Evolutionary conservation across 92 coral and sea anemone species (phyloP), one percentile per base, ranked within the genome.

Genomic region (Porites cylindrica): DNA sequence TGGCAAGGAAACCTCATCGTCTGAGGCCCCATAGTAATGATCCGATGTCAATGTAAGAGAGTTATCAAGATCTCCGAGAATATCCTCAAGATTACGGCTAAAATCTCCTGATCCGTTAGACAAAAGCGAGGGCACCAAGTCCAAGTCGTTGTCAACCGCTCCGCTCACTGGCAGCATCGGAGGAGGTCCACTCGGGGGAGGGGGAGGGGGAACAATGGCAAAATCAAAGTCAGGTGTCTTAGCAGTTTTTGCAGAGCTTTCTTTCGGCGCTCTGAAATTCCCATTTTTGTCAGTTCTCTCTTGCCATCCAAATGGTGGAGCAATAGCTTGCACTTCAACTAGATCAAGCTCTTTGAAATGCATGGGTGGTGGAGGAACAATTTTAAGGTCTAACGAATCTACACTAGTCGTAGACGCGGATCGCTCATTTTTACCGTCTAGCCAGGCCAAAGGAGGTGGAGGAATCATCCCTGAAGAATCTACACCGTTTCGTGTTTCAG

Each of bases 121-220:
- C 6, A 80, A 63, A 6, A 79, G 78, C n/a, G 93, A 78, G 3
- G 91, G 91, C 8, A 85, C 51, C 82, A 85, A 54, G 26, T 85
- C 89, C 20, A 85, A 54, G 38, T 92, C 93, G 61, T 66, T 58
- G 70, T 77, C 83, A 47, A 66, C 52, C 18, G 62, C 32, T 47
- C 76, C 68, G 26, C 70, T 14, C 65, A 86, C 26, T 73, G 95
- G 95, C 66, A 86, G 51, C 3, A 89, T 75, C 62, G 93, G 95
- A 16, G 95, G 95, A 13, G 95, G 95, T 18, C 50, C 75, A 67
- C 83, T 81, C 7, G 95, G 93, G 47, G 93, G 95, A 16, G 91
- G 90, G 67, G 94, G 94, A 52, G 90, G 93, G 61, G 82, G 89
- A 8, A 89, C 85, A 66, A 66, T 75, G 6, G 89, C 67, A 14